Base-by-base conservation (phyloP, 2,888 invertebrate genomes). In the Andrena praecox region DNA sequence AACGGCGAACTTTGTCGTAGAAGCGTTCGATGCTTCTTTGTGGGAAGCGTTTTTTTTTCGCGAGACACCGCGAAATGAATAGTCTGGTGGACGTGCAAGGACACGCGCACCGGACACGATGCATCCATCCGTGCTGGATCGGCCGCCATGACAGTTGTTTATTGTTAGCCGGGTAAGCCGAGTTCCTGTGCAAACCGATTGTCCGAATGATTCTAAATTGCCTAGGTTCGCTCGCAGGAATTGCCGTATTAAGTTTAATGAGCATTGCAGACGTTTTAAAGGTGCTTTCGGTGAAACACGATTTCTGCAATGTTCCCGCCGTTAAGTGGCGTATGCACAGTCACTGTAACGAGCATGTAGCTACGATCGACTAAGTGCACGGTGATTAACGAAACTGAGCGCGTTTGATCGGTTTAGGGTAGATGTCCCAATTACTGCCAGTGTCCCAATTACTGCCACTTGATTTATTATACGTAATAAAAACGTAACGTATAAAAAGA, bases 51-150 rank as follows among this genome's bases (percentile, higher is more conserved):
- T 81, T 67, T 77, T 74, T 48, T 67, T 77, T 71, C 35, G 69
- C 7, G 76, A 73, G 87, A 86, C 83, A 85, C 78, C 77, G 83
- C 70, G 88, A 87, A 86, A 80, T 79, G 64, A 81, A 59, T 59
- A 73, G 74, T 72, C 82, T 82, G 74, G 84, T 81, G 85, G 86
- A 85, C 84, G 86, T 77, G 84, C 92, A 91, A 91, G 91, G 91
- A 90, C 56, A 56, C 92, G 27, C 48, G 35, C 63, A 92, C 91
- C 90, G 90, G 90, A 90, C 89, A 89, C 86, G 85, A 76, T 52
- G 89, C 89, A 82, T 88, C 87, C 90, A 89, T 88, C 85, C 88
- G 86, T 84, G 87, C 85, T 42, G 42, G 42, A 87, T 72, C 63
- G 68, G 66, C 71, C 66, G 71, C 10, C 59, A 71, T 66, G 74